These are phyloP conservation scores for Ceyx margarethae DNA, from an alignment of 2,113 vertebrate species.

Conservation along the genomic window DNA sequence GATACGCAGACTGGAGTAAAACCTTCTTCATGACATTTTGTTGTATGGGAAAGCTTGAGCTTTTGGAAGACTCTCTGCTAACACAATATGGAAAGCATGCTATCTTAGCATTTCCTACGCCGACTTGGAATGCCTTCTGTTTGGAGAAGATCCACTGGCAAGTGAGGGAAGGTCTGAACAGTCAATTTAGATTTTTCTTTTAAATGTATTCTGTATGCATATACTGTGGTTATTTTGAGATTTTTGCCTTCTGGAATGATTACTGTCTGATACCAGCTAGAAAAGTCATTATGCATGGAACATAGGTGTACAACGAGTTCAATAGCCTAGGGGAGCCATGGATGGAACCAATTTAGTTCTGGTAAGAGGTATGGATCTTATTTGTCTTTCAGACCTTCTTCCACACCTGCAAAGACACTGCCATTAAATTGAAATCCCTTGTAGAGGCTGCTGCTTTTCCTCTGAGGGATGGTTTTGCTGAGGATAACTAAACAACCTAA, in stretches of 20 bases:
- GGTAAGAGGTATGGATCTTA: slow-evolving; percentile 53
- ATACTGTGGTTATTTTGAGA: slow-evolving; percentile 84
- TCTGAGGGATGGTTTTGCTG: neutral
- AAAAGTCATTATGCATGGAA: slow-evolving; percentile 80
- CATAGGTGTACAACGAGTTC: slow-evolving; percentile 74
- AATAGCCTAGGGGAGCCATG: slow-evolving; percentile 53
- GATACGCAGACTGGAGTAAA: slow-evolving; percentile 72
- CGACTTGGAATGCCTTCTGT: slow-evolving; percentile 78
- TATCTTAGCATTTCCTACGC: slow-evolving; percentile 77
- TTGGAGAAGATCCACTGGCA: slow-evolving; percentile 81
- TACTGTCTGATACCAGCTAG: slow-evolving; percentile 79
- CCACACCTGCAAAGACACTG: slow-evolving; percentile 49
- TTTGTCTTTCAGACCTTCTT: slow-evolving; percentile 65
- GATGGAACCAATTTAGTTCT: slow-evolving; percentile 57
- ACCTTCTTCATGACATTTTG: slow-evolving; percentile 76
- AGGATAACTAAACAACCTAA: neutral
- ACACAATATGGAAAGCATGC: slow-evolving; percentile 78
- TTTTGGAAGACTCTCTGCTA: slow-evolving; percentile 75
- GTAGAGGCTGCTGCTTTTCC: neutral
- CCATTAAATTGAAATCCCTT: neutral
- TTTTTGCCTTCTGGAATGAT: slow-evolving; percentile 84
- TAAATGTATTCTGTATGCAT: slow-evolving; percentile 84
- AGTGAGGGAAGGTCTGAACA: slow-evolving; percentile 80
- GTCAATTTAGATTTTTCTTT: slow-evolving; percentile 82
- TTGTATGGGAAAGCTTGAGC: slow-evolving; percentile 73